These are phyloP conservation scores for Zaprionus tsacasi DNA, from an alignment of 1,140 invertebrate species.

Conservation along the genomic window DNA sequence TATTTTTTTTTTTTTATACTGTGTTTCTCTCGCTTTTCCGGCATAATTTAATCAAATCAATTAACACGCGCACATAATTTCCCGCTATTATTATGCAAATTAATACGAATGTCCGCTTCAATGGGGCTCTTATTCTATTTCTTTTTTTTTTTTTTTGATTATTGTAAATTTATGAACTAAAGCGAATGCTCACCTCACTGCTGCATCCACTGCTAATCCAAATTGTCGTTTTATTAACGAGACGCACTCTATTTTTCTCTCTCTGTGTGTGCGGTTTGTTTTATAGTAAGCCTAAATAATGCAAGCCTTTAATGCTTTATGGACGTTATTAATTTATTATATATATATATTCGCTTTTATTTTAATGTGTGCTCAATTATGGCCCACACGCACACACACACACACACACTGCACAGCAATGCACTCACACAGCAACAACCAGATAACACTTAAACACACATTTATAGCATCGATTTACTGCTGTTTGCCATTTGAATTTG, in stretches of 20 bases:
- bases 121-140: not conserved
- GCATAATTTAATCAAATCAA: slow-evolving; percentile 32
- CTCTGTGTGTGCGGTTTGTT: slow-evolving; percentile 40
- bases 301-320: slow-evolving; percentile 46
- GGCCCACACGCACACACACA: slow-evolving; percentile 6
- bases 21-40: not conserved
- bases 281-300: slow-evolving; percentile 54
- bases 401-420: not conserved
- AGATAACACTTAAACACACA: slow-evolving; percentile 59
- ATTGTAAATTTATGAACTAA: slow-evolving; percentile 10
- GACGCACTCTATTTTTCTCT: slow-evolving; percentile 16
- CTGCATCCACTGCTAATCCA: slow-evolving; percentile 59
- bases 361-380: slow-evolving; percentile 69
- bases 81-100: slow-evolving; percentile 30
- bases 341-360: slow-evolving; percentile 45
- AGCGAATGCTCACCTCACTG: slow-evolving; percentile 23
- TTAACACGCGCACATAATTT: slow-evolving; percentile 19
- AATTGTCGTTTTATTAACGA: slow-evolving; percentile 45
- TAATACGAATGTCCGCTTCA: slow-evolving; percentile 6
- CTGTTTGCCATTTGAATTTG: slow-evolving; percentile 60
- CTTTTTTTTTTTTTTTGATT: not conserved
- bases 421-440: not conserved
- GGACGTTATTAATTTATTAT: slow-evolving; percentile 50
- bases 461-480: slow-evolving; percentile 67
- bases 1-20: not conserved